Evolutionary conservation across 2,888 invertebrate species (phyloP).

Genomic region (Syritta pipiens): DNA sequence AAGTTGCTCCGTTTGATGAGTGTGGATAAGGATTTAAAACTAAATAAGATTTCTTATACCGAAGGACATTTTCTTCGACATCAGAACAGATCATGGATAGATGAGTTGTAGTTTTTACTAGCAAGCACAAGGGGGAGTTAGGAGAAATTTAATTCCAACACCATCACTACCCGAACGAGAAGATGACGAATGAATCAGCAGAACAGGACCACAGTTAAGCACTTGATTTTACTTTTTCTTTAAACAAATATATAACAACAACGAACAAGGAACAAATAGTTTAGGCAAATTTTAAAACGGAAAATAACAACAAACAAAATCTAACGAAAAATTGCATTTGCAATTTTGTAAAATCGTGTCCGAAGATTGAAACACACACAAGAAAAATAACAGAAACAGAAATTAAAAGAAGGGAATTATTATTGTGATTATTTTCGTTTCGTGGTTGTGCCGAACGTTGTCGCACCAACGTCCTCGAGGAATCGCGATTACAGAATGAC

Average conservation of each 20-base stretch:
- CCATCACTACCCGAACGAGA: too few relatives aligned
- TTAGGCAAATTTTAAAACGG: too few relatives aligned
- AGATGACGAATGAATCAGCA: too few relatives aligned
- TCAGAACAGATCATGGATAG: too few relatives aligned
- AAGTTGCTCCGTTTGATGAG: too few relatives aligned
- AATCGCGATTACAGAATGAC: slow-evolving; percentile 80
- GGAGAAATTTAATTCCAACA: too few relatives aligned
- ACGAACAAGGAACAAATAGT: too few relatives aligned
- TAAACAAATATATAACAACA: slow-evolving; percentile 10
- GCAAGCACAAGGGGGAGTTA: too few relatives aligned
- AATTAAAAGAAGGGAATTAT: slow-evolving; percentile 37
- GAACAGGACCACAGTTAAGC: slow-evolving; percentile 33
- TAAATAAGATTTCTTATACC: too few relatives aligned
- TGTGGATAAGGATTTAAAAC: too few relatives aligned
- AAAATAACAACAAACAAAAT: slow-evolving; percentile 9
- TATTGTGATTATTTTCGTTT: slow-evolving; percentile 59
- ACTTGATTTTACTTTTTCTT: slow-evolving; percentile 23
- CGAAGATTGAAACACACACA: slow-evolving; percentile 32
- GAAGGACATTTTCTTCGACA: too few relatives aligned
- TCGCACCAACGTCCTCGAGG: slow-evolving; percentile 79
- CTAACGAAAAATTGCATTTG: slow-evolving; percentile 48
- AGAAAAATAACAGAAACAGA: slow-evolving; percentile 14
- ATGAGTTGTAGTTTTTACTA: too few relatives aligned
- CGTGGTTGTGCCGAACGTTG: slow-evolving; percentile 64
- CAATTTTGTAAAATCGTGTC: slow-evolving; percentile 22